Evolutionary conservation across 2,888 invertebrate species (phyloP).

Genomic region (Spodoptera picta): DNA sequence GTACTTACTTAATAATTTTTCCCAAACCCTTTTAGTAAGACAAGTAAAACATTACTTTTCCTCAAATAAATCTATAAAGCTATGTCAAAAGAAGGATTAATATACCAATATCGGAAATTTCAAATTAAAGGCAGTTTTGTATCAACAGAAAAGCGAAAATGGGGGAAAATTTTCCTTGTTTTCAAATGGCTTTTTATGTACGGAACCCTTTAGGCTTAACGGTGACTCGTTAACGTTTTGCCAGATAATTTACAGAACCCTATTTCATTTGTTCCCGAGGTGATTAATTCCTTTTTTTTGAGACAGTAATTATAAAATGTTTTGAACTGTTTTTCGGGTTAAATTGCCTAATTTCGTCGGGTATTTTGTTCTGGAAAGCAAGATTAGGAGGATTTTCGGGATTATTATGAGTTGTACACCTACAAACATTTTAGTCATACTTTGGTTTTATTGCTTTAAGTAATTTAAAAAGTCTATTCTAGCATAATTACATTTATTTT

Average conservation of each 20-base stretch:
- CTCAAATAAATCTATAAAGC: background rate
- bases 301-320: conserved; percentile 6
- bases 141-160: conserved; percentile 8
- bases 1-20: too few species aligned
- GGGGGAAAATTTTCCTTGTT: conserved; percentile 12
- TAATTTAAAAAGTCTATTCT: too few species aligned
- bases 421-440: too few species aligned
- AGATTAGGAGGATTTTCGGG: background rate
- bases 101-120: conserved; percentile 16
- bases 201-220: conserved; percentile 36
- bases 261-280: conserved; percentile 17
- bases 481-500: too few species aligned
- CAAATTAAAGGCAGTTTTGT: conserved; percentile 30
- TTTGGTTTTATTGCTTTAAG: too few species aligned
- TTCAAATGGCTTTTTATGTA: conserved; percentile 23
- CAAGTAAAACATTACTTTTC: background rate
- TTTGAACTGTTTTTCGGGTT: conserved; percentile 14
- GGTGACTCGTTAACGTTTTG: conserved; percentile 43
- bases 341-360: conserved; percentile 7
- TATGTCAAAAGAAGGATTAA: conserved; percentile 1
- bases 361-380: background rate
- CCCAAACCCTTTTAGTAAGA: too few species aligned
- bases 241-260: conserved; percentile 40
- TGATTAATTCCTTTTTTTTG: conserved; percentile 38
- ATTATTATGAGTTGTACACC: too few species aligned